A percentile compares a stretch with the other conserved stretches of the same genome.
Conservation (phyloP, 1,140 invertebrate genomes). For the Aphelenchoides fujianensis region DNA sequence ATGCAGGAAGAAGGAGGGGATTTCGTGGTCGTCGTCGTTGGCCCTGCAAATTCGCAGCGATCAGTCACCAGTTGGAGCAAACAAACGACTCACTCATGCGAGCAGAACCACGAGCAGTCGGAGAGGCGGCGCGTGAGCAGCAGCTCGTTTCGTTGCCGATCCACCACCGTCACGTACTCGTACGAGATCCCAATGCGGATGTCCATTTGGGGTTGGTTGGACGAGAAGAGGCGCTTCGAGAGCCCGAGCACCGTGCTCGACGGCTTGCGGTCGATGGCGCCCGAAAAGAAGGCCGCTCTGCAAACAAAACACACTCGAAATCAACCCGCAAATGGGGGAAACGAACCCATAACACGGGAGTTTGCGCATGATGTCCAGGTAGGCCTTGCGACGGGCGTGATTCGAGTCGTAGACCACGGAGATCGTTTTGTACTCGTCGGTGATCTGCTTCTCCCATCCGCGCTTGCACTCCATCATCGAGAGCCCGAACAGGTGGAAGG, state of each 20-base stretch:
- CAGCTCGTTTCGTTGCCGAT: slow-evolving; percentile 34
- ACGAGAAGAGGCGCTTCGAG: slow-evolving; percentile 18
- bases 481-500: slow-evolving; percentile 46
- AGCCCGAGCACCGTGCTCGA: slow-evolving; percentile 8
- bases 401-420: slow-evolving; percentile 32
- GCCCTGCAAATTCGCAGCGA: neutral
- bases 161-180: slow-evolving; percentile 40
- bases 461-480: slow-evolving; percentile 45
- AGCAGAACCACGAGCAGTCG: slow-evolving; percentile 38
- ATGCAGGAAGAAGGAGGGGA: slow-evolving; percentile 28
- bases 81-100: slow-evolving; percentile 36
- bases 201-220: slow-evolving; percentile 6
- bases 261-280: slow-evolving; percentile 31
- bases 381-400: slow-evolving; percentile 26
- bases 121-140: slow-evolving; percentile 21
- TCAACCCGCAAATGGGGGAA: neutral
- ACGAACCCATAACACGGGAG: slow-evolving; percentile 42
- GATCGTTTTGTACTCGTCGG: slow-evolving; percentile 37
- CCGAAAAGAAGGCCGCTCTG: slow-evolving; percentile 47
- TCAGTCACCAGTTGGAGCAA: slow-evolving; percentile 7
- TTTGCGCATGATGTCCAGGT: slow-evolving; percentile 32
- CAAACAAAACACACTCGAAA: slow-evolving; percentile 13
- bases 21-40: slow-evolving; percentile 15
- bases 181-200: slow-evolving; percentile 43
- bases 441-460: slow-evolving; percentile 38